Evolutionary conservation across 1,140 invertebrate genomes (phyloP).

Genomic region (Babylonia areolata): DNA sequence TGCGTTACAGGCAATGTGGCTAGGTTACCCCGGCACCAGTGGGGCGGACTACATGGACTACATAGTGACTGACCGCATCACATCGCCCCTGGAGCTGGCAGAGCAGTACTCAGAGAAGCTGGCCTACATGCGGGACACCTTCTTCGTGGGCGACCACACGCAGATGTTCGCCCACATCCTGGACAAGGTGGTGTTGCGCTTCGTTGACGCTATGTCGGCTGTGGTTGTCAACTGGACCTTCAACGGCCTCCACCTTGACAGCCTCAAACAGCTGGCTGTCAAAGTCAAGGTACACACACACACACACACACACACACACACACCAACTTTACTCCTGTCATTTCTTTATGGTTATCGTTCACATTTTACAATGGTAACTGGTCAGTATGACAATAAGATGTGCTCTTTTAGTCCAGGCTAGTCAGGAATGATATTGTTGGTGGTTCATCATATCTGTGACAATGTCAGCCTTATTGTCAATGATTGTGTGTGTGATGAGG

Average conservation of each 20-base stretch:
- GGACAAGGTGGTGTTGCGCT: conserved; percentile 65
- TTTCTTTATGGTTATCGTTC: no score
- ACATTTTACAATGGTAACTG: no score
- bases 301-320: no score
- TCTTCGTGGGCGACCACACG: conserved; percentile 98
- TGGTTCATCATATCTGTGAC: no score
- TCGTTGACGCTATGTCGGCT: conserved; percentile 51
- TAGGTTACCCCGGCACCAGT: conserved; percentile 99
- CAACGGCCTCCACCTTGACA: conserved; percentile 94
- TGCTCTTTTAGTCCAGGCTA: no score
- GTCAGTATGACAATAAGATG: no score
- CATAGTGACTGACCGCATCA: conserved; percentile 95
- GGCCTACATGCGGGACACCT: conserved; percentile 98
- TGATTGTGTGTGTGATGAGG: no score
- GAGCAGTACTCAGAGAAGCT: conserved; percentile 97
- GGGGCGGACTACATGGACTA: conserved; percentile 99
- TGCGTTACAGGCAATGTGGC: conserved; percentile 91
- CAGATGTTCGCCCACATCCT: conserved; percentile 93
- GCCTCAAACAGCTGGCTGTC: conserved; percentile 89
- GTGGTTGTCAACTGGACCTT: conserved; percentile 88
- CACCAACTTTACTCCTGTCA: no score
- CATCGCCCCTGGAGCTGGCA: conserved; percentile 90
- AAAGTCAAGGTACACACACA: conserved; percentile 89
- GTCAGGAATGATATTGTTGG: no score
- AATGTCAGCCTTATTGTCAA: no score